A percentile compares a stretch with the other conserved stretches of the same genome.
Conservation (phyloP, 1,140 invertebrate species). For the Sycophila sp. region DNA sequence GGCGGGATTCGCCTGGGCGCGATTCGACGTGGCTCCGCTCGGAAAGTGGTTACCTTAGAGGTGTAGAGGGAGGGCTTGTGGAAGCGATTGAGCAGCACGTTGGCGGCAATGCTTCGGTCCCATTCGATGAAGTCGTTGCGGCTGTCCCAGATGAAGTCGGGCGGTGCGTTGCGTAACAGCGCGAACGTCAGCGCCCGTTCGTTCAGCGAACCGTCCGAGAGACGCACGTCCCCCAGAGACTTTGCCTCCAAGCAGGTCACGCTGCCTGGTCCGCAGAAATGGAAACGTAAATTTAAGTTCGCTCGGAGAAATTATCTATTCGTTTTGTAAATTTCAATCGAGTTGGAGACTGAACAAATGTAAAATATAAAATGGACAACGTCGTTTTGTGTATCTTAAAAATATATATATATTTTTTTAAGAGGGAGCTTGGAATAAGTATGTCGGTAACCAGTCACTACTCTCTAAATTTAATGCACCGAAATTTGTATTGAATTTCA, state of each 20-base stretch:
- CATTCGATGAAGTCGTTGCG: slow-evolving; percentile 60
- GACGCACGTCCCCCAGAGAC: slow-evolving; percentile 53
- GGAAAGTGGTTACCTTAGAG: slow-evolving; percentile 61
- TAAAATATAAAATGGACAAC: too few species aligned
- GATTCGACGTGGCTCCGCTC: too few species aligned
- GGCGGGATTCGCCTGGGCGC: too few species aligned
- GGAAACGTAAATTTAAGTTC: neutral
- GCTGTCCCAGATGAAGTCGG: slow-evolving; percentile 61
- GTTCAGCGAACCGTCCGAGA: slow-evolving; percentile 50
- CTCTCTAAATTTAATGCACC: too few species aligned
- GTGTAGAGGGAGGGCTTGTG: slow-evolving; percentile 57
- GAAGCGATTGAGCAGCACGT: slow-evolving; percentile 55
- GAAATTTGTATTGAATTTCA: too few species aligned
- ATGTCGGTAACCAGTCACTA: too few species aligned
- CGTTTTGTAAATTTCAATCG: too few species aligned
- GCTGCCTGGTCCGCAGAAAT: slow-evolving; percentile 42
- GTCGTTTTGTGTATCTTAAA: too few species aligned
- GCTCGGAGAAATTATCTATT: too few species aligned
- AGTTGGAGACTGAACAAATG: too few species aligned
- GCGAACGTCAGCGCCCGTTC: slow-evolving; percentile 56
- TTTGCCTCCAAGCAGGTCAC: slow-evolving; percentile 47
- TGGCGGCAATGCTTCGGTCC: slow-evolving; percentile 47
- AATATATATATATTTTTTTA: too few species aligned
- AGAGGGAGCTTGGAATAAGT: too few species aligned
- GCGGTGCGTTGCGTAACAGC: slow-evolving; percentile 46